A percentile compares a stretch with the other conserved stretches of the same genome.
Conservation (phyloP, 2,113 vertebrate species). For the Zosterops lateralis region DNA sequence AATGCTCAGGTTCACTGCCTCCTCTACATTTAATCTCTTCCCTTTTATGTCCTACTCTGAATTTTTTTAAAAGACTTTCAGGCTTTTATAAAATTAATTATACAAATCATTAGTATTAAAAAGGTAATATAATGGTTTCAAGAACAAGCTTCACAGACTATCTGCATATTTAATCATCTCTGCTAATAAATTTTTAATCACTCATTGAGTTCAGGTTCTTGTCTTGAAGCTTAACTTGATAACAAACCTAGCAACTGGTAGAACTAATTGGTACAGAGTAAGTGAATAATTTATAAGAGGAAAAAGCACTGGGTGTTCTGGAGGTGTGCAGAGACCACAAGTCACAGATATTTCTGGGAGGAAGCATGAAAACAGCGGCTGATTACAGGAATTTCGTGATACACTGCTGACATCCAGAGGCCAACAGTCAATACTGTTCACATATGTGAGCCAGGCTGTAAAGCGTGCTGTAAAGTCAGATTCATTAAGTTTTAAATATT, state of each 20-base stretch:
- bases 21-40: conserved; percentile 67
- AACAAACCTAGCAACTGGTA: conserved; percentile 83
- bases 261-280: conserved; percentile 83
- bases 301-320: conserved; percentile 69
- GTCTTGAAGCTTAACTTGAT: conserved; percentile 83
- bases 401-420: conserved; percentile 82
- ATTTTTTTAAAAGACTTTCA: conserved; percentile 72
- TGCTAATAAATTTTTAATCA: conserved; percentile 84
- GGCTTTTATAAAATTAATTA: conserved; percentile 80
- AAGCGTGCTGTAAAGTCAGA: conserved; percentile 12
- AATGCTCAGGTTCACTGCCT: conserved; percentile 51
- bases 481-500: conserved; percentile 59
- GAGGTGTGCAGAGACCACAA: conserved; percentile 70
- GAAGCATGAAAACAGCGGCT: conserved; percentile 37
- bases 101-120: conserved; percentile 84
- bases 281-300: conserved; percentile 84
- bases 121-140: conserved; percentile 82
- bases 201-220: conserved; percentile 80
- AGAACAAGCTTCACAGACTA: conserved; percentile 81
- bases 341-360: conserved; percentile 67
- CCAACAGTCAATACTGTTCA: conserved; percentile 56
- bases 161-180: conserved; percentile 84
- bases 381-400: conserved; percentile 45
- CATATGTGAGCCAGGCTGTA: conserved; percentile 1
- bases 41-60: conserved; percentile 65